Evolutionary conservation across 2,797 vertebrate species (phyloP), one percentile per base, ranked within the genome.

Genomic region (Sebastes elongatus): DNA sequence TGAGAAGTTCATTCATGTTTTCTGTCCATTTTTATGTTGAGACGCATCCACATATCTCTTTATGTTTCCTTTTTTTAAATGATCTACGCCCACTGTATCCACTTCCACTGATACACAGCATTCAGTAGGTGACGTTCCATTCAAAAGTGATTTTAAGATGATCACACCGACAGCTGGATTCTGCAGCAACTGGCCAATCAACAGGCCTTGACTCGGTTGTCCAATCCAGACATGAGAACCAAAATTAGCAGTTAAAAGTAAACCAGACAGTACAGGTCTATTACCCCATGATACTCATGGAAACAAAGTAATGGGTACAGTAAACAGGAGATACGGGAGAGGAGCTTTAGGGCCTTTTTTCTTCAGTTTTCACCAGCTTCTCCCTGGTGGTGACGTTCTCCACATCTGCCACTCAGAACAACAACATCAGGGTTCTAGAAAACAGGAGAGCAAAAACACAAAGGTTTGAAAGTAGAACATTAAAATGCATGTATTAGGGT

Each of bases 351-450:
- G 89, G 83, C 80, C 55, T 84, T 85, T 87, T 87, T 87, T 82
- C 88, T 91, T 91, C 63, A 82, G 73, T 78, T 86, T 87, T 83
- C 83, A 86, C 69, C 80, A 82, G 74, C 71, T 90, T 81, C 65
- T 77, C 81, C 76, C 69, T 71, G 66, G 71, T 78, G 83, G 79
- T 80, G 90, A 75, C 16, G 59, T 87, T 81, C 77, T 84, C 63
- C 84, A 64, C 63, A 76, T 85, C 81, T 80, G 57, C 78, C 75
- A 68, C 84, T 76, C 66, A 75, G 76, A 85, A 77, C 71, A 83
- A 85, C 80, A 84, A 61, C 85, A 71, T 94, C 91, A 95, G 82
- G 92, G 93, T 67, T 93, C 94, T 95, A 61, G 52, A 81, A 81
- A 82, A 83, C 16, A 88, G 59, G n/a, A 87, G 46, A 82, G 22